phyloP scores from a whole-genome alignment of 2,888 invertebrate genomes.

The Endomychus coccineus region DNA sequence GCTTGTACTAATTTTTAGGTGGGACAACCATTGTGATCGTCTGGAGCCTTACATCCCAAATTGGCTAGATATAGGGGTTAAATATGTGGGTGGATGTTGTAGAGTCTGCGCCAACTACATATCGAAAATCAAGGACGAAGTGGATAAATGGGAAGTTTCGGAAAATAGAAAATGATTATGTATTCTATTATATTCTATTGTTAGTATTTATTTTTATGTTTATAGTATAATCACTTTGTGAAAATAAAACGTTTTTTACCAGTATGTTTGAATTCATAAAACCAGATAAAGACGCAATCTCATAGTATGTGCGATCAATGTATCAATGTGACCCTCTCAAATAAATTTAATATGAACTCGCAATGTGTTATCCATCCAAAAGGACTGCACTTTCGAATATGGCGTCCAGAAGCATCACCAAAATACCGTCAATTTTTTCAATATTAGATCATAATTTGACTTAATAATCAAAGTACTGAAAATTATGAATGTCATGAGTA shows the following conservation, averaged over 20 bases:
- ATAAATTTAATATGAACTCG: no score
- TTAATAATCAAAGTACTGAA: no score
- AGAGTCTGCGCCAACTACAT: slow-evolving; percentile 73
- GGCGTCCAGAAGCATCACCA: no score
- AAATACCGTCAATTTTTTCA: no score
- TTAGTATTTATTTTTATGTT: slow-evolving; percentile 1
- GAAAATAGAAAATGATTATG: slow-evolving; percentile 16
- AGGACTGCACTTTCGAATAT: no score
- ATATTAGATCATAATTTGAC: no score
- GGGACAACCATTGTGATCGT: slow-evolving; percentile 58
- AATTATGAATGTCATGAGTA: no score
- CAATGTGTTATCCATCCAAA: no score
- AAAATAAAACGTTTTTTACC: neutral
- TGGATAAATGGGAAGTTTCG: slow-evolving; percentile 38
- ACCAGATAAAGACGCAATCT: no score
- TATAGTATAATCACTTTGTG: neutral
- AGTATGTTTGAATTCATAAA: no score
- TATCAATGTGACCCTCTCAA: no score
- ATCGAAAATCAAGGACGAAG: slow-evolving; percentile 55
- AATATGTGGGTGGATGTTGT: slow-evolving; percentile 84
- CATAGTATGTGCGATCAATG: no score
- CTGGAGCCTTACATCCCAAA: slow-evolving; percentile 63
- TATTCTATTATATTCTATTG: neutral
- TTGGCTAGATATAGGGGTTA: slow-evolving; percentile 72
- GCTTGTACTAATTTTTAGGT: slow-evolving; percentile 47